Conservation (phyloP, 2,113 vertebrate genomes). For the Boulengeromyrus knoepffleri region DNA sequence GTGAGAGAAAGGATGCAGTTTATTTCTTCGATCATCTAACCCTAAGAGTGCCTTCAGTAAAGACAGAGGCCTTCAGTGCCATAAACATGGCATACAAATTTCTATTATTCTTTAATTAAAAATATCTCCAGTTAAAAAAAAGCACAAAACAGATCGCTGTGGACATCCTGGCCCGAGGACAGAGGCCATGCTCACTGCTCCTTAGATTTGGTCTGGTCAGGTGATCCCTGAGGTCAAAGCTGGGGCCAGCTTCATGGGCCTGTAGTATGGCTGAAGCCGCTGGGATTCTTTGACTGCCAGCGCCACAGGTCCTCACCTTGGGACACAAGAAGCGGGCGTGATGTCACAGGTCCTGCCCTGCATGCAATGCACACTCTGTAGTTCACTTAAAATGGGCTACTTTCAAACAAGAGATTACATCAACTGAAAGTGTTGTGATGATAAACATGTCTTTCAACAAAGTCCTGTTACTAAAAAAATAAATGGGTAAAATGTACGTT, state of each 20-base stretch:
- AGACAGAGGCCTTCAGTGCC: neutral
- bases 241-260: slow-evolving; percentile 36
- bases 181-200: neutral
- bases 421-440: neutral
- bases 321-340: neutral
- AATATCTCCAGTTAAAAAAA: neutral
- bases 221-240: slow-evolving; percentile 4
- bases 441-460: neutral
- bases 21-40: neutral
- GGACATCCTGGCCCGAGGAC: neutral
- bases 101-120: neutral
- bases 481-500: neutral
- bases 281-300: slow-evolving; percentile 90
- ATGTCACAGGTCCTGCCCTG: neutral
- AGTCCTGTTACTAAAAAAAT: neutral
- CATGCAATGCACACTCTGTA: neutral
- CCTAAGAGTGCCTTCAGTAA: neutral
- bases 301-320: slow-evolving; percentile 91
- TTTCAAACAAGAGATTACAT: neutral
- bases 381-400: neutral
- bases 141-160: neutral
- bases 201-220: neutral
- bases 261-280: slow-evolving; percentile 62
- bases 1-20: neutral
- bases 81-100: neutral